Base-by-base conservation (phyloP, 1,140 invertebrate species). In the Sitophilus oryzae region DNA sequence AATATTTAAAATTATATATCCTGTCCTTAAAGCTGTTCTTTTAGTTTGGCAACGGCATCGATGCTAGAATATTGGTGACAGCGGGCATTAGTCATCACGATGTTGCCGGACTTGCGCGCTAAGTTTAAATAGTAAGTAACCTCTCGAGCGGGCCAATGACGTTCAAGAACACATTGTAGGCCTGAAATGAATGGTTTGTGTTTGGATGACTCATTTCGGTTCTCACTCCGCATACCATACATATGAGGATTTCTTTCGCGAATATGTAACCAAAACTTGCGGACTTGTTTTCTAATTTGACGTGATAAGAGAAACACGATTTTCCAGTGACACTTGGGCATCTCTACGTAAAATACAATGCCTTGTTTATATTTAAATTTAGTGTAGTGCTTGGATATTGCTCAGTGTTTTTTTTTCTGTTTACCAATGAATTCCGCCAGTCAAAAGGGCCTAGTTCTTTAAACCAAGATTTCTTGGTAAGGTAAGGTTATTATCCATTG, bases 131-230 rank as follows among this genome's bases (percentile, higher is more conserved):
- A n/a, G n/a, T n/a, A n/a, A n/a, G n/a, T n/a, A 46, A 46, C 25
- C 44, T 46, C 44, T 46, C 23, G 23, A 42, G 11, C 11, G 10
- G 19, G 40, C 40, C 40, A 42, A 42, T 42, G 40, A 42, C 40
- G 40, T 42, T 42, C n/a, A 42, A 42, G 40, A 16, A 42, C 40
- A 42, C 40, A 42, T 42, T 42, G 40, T 11, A 42, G 40, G 19
- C 40, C 36, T 42, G 40, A 42, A 42, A 18, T 42, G 40, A 42
- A 42, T 46, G 44, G 23, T 46, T 46, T 46, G n/a, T 46, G 44
- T 46, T 46, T 46, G 43, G 44, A 46, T 46, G 44, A 46, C 44
- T 46, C 44, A 46, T 46, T 46, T 46, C 3, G 44, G n/a, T 46
- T 46, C 44, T 46, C 44, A 38, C 9, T 46, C 44, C 44, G 44